Base-by-base conservation (phyloP, 2,888 invertebrate genomes). In the Thymelicus lineola region DNA sequence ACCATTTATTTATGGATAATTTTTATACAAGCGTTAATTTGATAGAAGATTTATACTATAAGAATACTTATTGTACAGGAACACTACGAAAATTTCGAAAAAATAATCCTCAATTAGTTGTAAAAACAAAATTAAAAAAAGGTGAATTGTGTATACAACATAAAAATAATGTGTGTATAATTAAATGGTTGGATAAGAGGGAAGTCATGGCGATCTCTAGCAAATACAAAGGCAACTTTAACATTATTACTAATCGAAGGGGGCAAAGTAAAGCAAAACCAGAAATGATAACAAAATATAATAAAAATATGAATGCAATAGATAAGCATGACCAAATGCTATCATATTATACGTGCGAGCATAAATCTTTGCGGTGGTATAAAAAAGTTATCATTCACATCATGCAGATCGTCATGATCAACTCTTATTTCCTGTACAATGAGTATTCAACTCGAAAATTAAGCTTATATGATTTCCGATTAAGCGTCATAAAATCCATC, bases 191-290 rank as follows among this genome's bases (percentile, higher is more conserved):
- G n/a, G 68, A 82, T 64, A 78, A 78, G 69, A 63, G 80, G 59
- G 80, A 81, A 36, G 75, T 82, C 7, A 61, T 68, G 60, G 77
- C 75, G 38, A 80, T 82, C 17, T 75, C 78, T n/a, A 80, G 76
- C 12, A 77, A 82, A 75, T 76, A 74, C 72, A 63, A 67, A 65
- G 75, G 77, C 64, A 60, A 73, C 64, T 72, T 81, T 36, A 69
- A 67, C 38, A 53, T 72, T 57, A 64, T 68, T 58, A 65, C 12
- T 35, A 74, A 76, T 69, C 76, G 75, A 72, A 60, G 72, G 60
- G 75, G 72, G 57, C 38, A 28, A 35, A 17, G 53, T 36, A 73
- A 63, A 71, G 20, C 38, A 61, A 76, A 76, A 70, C 75, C 75
- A 20, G 28, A 66, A 63, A 69, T 75, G 58, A 67, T 76, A 20